Conservation (phyloP, 2,888 invertebrate species). For the Andrena marginata region DNA sequence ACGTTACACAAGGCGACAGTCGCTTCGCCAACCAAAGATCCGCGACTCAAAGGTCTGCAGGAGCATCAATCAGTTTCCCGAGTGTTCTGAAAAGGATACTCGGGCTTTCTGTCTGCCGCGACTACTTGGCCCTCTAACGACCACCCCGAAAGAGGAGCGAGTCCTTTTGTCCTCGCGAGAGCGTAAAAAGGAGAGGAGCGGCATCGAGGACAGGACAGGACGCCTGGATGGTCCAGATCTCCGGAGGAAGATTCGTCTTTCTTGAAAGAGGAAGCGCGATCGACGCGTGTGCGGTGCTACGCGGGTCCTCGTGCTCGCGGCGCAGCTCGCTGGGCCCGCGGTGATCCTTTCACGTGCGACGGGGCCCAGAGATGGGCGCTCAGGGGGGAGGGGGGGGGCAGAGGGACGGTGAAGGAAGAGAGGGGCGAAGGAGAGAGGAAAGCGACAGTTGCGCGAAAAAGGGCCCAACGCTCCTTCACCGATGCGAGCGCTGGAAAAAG, state of each 20-base stretch:
- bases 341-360: constrained; percentile 47
- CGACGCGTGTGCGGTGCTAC: constrained; percentile 31
- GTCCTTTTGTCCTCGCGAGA: constrained; percentile 44
- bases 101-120: constrained; percentile 29
- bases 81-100: constrained; percentile 37
- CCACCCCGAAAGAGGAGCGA: constrained; percentile 15
- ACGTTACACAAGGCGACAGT: neutral
- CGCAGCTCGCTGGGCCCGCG: constrained; percentile 37
- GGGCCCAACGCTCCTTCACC: constrained; percentile 64
- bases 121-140: constrained; percentile 48
- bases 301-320: constrained; percentile 13
- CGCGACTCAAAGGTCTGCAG: constrained; percentile 28
- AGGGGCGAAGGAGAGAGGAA: constrained; percentile 43
- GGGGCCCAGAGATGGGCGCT: constrained; percentile 1
- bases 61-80: constrained; percentile 40
- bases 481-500: constrained; percentile 79
- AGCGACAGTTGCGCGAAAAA: constrained; percentile 82
- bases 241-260: constrained; percentile 47
- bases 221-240: constrained; percentile 25
- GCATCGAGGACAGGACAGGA: constrained; percentile 22
- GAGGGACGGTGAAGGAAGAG: neutral
- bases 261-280: constrained; percentile 39
- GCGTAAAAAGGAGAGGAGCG: constrained; percentile 9
- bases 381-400: neutral
- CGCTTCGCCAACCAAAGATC: constrained; percentile 21